Evolutionary conservation across 2,113 vertebrate genomes (phyloP), one percentile per base, ranked within the genome.

Genomic region (Pterocles burchelli): DNA sequence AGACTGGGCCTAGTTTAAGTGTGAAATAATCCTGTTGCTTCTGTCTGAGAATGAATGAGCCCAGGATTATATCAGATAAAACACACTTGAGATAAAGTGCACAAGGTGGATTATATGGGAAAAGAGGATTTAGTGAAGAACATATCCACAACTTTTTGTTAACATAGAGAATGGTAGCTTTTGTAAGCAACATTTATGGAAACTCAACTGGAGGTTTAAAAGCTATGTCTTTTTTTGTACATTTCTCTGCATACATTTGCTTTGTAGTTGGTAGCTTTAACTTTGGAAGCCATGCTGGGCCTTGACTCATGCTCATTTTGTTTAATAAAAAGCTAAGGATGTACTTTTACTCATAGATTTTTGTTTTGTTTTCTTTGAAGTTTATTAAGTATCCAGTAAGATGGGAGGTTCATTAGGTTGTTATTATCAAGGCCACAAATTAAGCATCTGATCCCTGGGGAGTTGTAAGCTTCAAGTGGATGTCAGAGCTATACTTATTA

Each of bases 71-170:
- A 99, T 98, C 98, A 99, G 98, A 99, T 99, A 99, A 99, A 99
- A 98, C 98, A 98, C 99, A 99, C 98, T 99, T 99, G 97, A 99
- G 99, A 98, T 99, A 99, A 99, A 99, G 99, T 98, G 98, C 98
- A 97, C 98, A 98, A 99, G 99, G 99, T 99, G 99, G 99, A 99
- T 99, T 99, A 99, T 98, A 98, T 98, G 98, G 98, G 98, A 98
- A 99, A 99, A 99, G 99, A 99, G 99, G 99, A 99, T 99, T 99
- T 99, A 99, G 98, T 98, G 98, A 99, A 99, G 99, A 98, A 99
- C 98, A 97, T 98, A 99, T 98, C 98, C 98, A 99, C 98, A 99
- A 99, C 98, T 99, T 99, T 99, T 99, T 98, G 98, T 99, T 98
- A 99, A 98, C 98, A 97, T 92, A 98, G 98, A 99, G 99, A 99